phyloP scores from a whole-genome alignment of 53 echinoderm and acorn worm genomes.

The Actinopyga echinites region DNA sequence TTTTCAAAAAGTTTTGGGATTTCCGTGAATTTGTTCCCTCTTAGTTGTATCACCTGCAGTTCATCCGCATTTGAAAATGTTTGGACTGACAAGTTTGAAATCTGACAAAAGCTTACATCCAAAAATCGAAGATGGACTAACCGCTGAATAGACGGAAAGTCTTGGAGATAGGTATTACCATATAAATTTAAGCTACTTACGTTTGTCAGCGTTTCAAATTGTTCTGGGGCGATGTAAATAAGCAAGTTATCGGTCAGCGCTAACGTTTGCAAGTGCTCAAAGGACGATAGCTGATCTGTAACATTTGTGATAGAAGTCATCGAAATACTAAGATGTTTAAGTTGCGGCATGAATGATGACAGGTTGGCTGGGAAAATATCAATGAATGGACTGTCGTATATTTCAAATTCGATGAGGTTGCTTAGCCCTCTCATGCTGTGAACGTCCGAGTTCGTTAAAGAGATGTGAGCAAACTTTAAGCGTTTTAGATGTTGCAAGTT shows the following conservation, averaged over 20 bases:
- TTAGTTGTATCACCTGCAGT: not conserved
- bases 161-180: not conserved
- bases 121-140: not conserved
- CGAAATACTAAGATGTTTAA: not conserved
- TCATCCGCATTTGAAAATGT: not conserved
- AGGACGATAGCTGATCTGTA: not conserved
- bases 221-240: not conserved
- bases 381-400: not conserved
- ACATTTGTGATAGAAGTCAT: not conserved
- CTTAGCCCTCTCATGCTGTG: not conserved
- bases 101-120: not conserved
- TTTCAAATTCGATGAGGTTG: not conserved
- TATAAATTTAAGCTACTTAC: not conserved
- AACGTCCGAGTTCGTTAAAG: not conserved
- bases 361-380: not conserved
- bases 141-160: not conserved
- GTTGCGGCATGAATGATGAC: conserved; percentile 1
- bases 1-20: not conserved
- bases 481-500: not conserved
- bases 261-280: not conserved
- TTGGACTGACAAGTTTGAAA: not conserved
- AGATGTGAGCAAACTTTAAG: not conserved
- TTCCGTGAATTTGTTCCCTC: not conserved
- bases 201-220: not conserved
- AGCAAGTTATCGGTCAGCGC: not conserved